phyloP scores from a whole-genome alignment of 2,888 invertebrate species.

The Itoplectis maculator region DNA sequence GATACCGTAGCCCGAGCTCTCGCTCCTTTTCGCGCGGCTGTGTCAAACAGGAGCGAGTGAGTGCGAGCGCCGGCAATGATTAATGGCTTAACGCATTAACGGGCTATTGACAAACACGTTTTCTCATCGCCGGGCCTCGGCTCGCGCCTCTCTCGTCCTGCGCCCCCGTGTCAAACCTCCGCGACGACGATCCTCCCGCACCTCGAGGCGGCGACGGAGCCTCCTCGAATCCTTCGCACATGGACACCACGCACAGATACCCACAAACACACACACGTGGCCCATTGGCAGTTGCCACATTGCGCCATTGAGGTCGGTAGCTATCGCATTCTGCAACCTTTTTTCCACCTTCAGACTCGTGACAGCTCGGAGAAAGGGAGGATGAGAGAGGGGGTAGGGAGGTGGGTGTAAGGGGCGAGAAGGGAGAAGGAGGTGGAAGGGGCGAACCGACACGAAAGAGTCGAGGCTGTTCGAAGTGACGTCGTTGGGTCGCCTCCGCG shows the following conservation, averaged over 20 bases:
- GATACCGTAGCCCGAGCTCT: conserved; percentile 67
- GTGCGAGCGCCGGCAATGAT: conserved; percentile 82
- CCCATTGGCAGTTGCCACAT: conserved; percentile 46
- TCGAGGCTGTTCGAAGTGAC: conserved; percentile 60
- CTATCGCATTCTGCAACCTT: conserved; percentile 33
- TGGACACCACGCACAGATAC: conserved; percentile 11
- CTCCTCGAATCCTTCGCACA: conserved; percentile 8
- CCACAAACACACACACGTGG: conserved; percentile 35
- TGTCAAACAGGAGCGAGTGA: conserved; percentile 74
- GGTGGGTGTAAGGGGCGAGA: not conserved
- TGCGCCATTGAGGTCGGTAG: conserved; percentile 47
- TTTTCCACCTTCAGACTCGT: conserved; percentile 27
- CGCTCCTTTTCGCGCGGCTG: conserved; percentile 76
- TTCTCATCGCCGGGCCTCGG: conserved; percentile 75
- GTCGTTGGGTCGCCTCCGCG: conserved; percentile 30
- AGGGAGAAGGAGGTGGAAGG: conserved; percentile 2
- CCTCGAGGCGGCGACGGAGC: conserved; percentile 37
- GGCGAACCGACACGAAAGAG: conserved; percentile 47
- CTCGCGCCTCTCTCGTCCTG: conserved; percentile 57
- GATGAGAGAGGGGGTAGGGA: not conserved
- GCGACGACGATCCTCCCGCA: conserved; percentile 58
- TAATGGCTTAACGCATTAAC: conserved; percentile 85
- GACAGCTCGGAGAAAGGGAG: conserved; percentile 2
- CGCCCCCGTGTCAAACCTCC: conserved; percentile 43
- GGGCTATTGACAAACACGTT: conserved; percentile 85